Evolutionary conservation across 2,113 vertebrate species (phyloP).

Genomic region (Hystrix brachyura): DNA sequence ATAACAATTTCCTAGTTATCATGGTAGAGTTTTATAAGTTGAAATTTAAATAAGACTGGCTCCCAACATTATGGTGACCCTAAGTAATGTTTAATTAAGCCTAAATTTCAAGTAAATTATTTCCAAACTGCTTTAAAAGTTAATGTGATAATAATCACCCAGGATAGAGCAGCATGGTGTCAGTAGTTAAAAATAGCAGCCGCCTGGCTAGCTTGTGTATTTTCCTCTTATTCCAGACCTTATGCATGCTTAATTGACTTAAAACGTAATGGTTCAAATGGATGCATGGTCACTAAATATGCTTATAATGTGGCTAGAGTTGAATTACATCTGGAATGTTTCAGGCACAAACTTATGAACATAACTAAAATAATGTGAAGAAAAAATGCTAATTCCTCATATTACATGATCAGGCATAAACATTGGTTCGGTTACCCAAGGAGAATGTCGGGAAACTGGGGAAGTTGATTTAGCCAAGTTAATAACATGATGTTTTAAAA

Average conservation of each 20-base stretch:
- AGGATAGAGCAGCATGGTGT: conserved; percentile 67
- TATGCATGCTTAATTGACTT: conserved; percentile 57
- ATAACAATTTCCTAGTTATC: background rate
- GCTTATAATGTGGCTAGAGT: background rate
- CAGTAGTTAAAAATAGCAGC: conserved; percentile 50
- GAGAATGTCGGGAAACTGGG: conserved; percentile 49
- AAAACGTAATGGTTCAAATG: conserved; percentile 60
- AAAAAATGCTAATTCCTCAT: conserved; percentile 61
- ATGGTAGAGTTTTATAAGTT: conserved; percentile 48
- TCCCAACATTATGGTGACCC: conserved; percentile 64
- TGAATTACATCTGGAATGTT: conserved; percentile 61
- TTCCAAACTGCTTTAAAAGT: conserved; percentile 73
- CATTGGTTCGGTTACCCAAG: conserved; percentile 41
- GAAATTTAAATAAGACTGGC: conserved; percentile 71
- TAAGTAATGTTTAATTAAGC: conserved; percentile 78
- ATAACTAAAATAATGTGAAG: conserved; percentile 46
- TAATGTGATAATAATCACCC: conserved; percentile 78
- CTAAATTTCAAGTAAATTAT: conserved; percentile 76
- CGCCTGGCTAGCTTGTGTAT: background rate
- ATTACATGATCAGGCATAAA: background rate
- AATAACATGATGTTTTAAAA: conserved; percentile 50
- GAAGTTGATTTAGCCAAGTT: conserved; percentile 56
- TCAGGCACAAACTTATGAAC: conserved; percentile 51
- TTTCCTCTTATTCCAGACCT: conserved; percentile 59
- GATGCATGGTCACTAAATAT: conserved; percentile 58